Evolutionary conservation across 2,888 invertebrate species (phyloP).

Genomic region (Luperina testacea): DNA sequence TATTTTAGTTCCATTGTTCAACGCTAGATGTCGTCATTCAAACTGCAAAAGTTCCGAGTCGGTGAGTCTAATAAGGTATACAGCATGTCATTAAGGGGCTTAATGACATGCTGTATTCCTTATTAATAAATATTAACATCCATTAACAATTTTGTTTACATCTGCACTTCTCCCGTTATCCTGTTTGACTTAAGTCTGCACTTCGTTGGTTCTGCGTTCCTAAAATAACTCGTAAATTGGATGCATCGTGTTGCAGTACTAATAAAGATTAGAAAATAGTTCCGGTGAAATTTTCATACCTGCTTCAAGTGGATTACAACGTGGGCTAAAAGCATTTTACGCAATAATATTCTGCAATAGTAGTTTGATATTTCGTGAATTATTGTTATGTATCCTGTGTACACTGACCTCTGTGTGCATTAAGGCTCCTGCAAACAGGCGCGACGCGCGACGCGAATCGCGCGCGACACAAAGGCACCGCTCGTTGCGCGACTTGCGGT

Average conservation of each 20-base stretch:
- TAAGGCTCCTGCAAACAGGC: too few species aligned
- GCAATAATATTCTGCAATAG: slow-evolving; percentile 41
- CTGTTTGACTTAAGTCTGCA: slow-evolving; percentile 13
- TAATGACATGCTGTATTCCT: slow-evolving; percentile 1
- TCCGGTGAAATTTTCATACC: slow-evolving; percentile 66
- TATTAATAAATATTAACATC: slow-evolving; percentile 5
- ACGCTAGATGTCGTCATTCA: slow-evolving; percentile 16
- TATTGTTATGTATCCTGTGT: slow-evolving; percentile 8
- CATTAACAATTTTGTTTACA: slow-evolving; percentile 22
- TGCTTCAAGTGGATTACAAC: slow-evolving; percentile 43
- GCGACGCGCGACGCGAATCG: too few species aligned
- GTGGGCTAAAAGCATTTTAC: slow-evolving; percentile 59
- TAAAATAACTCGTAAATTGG: slow-evolving; percentile 52
- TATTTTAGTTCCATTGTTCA: slow-evolving; percentile 17
- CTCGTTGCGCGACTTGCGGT: too few species aligned
- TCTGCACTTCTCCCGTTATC: slow-evolving; percentile 47
- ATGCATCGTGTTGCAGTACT: slow-evolving; percentile 35
- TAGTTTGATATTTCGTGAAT: slow-evolving; percentile 21
- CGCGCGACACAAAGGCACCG: too few species aligned
- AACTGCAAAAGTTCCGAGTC: slow-evolving; percentile 22
- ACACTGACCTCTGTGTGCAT: not conserved
- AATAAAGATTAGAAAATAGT: slow-evolving; percentile 66
- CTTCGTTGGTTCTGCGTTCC: slow-evolving; percentile 49
- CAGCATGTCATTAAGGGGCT: too few species aligned
- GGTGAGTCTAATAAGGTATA: slow-evolving; percentile 4